These are phyloP conservation scores for Araneus ventricosus DNA, from an alignment of 1,140 invertebrate species.

Conservation along the genomic window DNA sequence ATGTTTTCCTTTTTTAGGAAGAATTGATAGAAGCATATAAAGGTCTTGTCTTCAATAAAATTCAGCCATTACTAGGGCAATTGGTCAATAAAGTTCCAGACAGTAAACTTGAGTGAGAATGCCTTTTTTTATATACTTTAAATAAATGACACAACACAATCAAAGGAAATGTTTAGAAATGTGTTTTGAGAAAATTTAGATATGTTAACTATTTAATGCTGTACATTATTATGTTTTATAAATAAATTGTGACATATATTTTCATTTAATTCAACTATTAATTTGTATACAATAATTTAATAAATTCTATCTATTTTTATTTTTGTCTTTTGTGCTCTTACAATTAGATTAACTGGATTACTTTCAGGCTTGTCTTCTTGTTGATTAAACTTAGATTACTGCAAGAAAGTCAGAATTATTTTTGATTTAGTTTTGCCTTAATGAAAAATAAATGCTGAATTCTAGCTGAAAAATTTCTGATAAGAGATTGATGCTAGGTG, in stretches of 20 bases:
- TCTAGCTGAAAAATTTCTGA: too few species aligned
- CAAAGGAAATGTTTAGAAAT: too few species aligned
- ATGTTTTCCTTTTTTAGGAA: background rate
- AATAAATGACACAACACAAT: background rate
- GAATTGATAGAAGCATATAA: conserved; percentile 62
- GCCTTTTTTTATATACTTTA: background rate
- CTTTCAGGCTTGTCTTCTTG: too few species aligned
- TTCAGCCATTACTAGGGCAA: background rate
- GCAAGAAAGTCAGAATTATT: too few species aligned
- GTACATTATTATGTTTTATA: background rate
- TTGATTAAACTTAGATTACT: too few species aligned
- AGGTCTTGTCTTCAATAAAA: conserved; percentile 48
- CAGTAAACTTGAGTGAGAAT: conserved; percentile 40
- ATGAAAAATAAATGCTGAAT: too few species aligned
- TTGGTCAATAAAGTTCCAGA: conserved; percentile 42
- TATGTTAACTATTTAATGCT: background rate
- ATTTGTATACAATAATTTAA: background rate
- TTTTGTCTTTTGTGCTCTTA: too few species aligned
- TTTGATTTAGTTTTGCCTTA: too few species aligned
- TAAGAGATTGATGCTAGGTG: too few species aligned
- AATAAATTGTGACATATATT: background rate
- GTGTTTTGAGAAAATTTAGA: background rate
- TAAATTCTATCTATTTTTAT: too few species aligned
- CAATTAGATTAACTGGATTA: too few species aligned
- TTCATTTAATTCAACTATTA: background rate